Conservation (phyloP, 2,113 vertebrate species). For the Sylvilagus bachmani region DNA sequence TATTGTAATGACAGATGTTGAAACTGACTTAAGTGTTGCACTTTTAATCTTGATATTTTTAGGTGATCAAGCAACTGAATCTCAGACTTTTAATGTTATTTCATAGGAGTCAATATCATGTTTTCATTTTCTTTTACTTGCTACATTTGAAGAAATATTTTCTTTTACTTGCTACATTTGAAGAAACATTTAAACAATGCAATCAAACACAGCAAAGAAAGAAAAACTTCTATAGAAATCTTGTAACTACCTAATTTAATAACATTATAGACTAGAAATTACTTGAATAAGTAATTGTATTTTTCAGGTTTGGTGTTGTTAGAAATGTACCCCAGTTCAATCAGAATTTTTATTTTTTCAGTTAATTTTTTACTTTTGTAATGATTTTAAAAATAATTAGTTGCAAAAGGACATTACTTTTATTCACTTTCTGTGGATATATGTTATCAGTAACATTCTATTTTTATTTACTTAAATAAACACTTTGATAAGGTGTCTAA, state of each 20-base stretch:
- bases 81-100: not conserved
- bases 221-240: not conserved
- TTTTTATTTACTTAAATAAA: conserved; percentile 17
- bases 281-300: not conserved
- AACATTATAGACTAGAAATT: not conserved
- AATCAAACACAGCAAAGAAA: not conserved
- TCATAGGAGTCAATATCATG: not conserved
- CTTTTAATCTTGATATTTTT: not conserved
- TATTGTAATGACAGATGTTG: not conserved
- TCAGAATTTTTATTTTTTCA: not conserved
- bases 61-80: not conserved
- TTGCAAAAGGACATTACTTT: not conserved
- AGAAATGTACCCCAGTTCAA: not conserved
- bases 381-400: conserved; percentile 19
- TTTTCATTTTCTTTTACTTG: not conserved
- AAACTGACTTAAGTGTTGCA: not conserved
- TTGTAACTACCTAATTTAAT: not conserved
- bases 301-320: not conserved
- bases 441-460: not conserved
- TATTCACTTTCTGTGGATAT: not conserved
- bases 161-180: not conserved
- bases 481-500: conserved; percentile 65
- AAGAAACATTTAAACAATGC: not conserved
- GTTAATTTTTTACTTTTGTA: not conserved
- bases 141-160: not conserved